A percentile compares a stretch with the other conserved stretches of the same genome.
phyloP scores from a whole-genome alignment of 1,140 invertebrate species.

The Pseudomyrmex flavicornis region DNA sequence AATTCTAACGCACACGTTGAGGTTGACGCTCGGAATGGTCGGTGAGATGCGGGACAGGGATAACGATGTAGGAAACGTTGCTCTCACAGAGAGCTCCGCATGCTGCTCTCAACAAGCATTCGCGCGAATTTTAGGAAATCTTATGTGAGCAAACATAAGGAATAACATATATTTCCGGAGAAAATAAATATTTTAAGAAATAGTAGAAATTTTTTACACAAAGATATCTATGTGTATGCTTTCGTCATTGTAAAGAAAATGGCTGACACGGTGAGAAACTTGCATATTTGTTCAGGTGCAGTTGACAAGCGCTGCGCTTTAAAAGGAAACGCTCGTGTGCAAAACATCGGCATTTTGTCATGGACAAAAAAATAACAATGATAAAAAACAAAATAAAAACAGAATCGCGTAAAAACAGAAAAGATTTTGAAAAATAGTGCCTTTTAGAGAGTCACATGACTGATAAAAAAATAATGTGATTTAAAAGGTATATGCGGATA shows the following conservation, averaged over 20 bases:
- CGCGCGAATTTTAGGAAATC: slow-evolving; percentile 13
- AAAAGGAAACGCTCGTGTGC: slow-evolving; percentile 9
- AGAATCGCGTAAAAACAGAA: too few species aligned
- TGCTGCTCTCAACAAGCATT: neutral
- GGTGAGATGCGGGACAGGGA: neutral
- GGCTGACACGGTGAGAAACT: neutral
- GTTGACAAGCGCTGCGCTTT: neutral
- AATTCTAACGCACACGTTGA: slow-evolving; percentile 13
- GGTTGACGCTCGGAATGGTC: slow-evolving; percentile 37
- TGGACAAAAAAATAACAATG: neutral
- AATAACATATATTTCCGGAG: neutral
- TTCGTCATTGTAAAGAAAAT: neutral
- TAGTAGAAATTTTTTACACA: slow-evolving; percentile 2
- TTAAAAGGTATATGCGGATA: too few species aligned
- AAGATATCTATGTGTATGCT: neutral
- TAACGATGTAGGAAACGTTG: neutral
- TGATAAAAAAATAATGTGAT: neutral
- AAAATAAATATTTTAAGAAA: neutral
- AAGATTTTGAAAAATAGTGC: neutral
- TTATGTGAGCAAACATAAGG: neutral
- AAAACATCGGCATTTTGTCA: neutral
- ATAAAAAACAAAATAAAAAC: neutral
- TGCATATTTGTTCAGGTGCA: slow-evolving; percentile 16
- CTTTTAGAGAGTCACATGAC: neutral
- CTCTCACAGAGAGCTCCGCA: neutral